phyloP scores from a whole-genome alignment of 2,888 invertebrate species.

The Drosophila quinaria region DNA sequence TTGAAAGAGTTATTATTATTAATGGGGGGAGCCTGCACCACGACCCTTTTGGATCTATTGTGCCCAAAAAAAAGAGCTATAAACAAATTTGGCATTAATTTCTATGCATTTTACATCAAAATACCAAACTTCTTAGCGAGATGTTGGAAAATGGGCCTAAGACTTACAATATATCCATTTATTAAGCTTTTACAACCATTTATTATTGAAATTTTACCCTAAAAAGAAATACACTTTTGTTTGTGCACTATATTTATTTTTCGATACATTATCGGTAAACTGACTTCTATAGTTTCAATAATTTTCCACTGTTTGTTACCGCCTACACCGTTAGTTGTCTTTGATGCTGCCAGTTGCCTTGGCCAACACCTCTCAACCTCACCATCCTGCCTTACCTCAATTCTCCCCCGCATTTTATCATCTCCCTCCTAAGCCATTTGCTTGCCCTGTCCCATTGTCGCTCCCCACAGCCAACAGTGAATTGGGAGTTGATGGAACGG shows the following conservation, averaged over 20 bases:
- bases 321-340: conserved; percentile 32
- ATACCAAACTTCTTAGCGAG: too few species aligned
- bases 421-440: conserved; percentile 19
- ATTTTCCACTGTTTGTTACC: conserved; percentile 40
- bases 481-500: conserved; percentile 53
- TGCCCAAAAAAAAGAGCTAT: too few species aligned
- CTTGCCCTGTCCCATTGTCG: conserved; percentile 52
- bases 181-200: too few species aligned
- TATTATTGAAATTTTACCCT: not conserved
- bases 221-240: not conserved
- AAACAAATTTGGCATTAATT: too few species aligned
- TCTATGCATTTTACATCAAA: too few species aligned
- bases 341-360: conserved; percentile 50
- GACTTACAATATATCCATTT: too few species aligned
- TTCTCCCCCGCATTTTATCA: conserved; percentile 31
- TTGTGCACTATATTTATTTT: not conserved
- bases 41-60: too few species aligned
- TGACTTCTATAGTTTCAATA: not conserved
- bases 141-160: too few species aligned
- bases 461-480: conserved; percentile 54
- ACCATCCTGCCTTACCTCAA: conserved; percentile 11
- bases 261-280: not conserved
- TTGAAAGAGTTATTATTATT: too few species aligned
- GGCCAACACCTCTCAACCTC: conserved; percentile 25
- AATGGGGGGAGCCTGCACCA: too few species aligned